Conservation (phyloP, 1,140 invertebrate species). For the Carcinoscorpius rotundicauda region DNA sequence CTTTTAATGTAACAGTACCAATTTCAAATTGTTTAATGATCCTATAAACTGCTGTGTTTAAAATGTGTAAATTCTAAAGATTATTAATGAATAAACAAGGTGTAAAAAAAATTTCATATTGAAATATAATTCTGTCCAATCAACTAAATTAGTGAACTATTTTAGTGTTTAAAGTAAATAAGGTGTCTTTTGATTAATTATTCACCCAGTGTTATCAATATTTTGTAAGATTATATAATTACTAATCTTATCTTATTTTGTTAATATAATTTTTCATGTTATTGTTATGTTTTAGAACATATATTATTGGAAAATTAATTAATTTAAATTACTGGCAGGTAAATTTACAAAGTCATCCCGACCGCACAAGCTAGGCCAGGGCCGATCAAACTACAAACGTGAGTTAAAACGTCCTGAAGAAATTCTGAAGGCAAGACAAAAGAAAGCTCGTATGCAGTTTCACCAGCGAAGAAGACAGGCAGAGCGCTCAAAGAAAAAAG, state of each 20-base stretch:
- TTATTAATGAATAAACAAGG: too few species aligned
- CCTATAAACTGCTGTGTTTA: too few species aligned
- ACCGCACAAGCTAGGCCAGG: constrained; percentile 23
- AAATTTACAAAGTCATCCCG: neutral
- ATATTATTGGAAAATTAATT: neutral
- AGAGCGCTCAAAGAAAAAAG: neutral
- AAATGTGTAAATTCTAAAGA: too few species aligned
- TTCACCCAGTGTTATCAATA: neutral
- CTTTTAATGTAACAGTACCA: too few species aligned
- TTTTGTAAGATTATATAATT: constrained; percentile 10
- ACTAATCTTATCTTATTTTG: neutral
- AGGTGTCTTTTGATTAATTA: too few species aligned
- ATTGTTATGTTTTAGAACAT: constrained; percentile 4
- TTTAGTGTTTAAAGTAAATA: too few species aligned
- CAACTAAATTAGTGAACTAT: too few species aligned
- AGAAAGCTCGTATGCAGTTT: neutral
- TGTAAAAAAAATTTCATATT: too few species aligned
- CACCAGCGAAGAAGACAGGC: constrained; percentile 9
- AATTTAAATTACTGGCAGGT: constrained; percentile 20
- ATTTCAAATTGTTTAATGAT: too few species aligned
- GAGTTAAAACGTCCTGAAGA: constrained; percentile 55
- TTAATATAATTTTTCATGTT: neutral
- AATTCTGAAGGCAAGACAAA: constrained; percentile 50
- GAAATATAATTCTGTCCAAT: too few species aligned
- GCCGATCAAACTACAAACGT: constrained; percentile 26